Conservation (phyloP, 2,113 vertebrate species). For the Calyptommatus sinebrachiatus region DNA sequence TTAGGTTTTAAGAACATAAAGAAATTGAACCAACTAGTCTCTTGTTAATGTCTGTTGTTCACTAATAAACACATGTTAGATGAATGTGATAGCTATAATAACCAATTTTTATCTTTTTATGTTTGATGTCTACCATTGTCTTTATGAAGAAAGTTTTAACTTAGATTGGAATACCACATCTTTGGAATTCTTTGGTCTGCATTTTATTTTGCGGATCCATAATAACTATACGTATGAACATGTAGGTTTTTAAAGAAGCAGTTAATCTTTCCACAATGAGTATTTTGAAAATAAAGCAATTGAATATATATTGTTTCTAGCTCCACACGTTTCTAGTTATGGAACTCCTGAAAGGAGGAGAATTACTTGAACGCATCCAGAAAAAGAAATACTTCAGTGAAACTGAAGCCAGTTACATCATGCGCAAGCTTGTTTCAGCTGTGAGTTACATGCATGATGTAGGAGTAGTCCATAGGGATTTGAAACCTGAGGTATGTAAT, state of each 20-base stretch:
- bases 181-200: too few species aligned
- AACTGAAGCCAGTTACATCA: slow-evolving; percentile 93
- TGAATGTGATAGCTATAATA: not conserved
- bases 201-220: not conserved
- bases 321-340: slow-evolving; percentile 94
- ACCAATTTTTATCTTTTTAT: not conserved
- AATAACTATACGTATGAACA: too few species aligned
- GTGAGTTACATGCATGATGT: slow-evolving; percentile 99
- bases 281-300: not conserved
- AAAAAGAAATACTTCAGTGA: slow-evolving; percentile 95
- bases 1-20: not conserved
- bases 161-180: too few species aligned
- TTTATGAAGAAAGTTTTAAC: not conserved
- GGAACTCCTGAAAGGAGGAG: slow-evolving; percentile 92
- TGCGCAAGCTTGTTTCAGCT: slow-evolving; percentile 92
- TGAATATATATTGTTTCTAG: slow-evolving; percentile 62
- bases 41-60: not conserved
- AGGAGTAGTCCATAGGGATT: slow-evolving; percentile 92
- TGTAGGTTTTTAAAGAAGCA: not conserved
- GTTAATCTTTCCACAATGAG: not conserved
- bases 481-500: slow-evolving; percentile 90
- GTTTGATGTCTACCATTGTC: not conserved
- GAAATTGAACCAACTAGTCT: not conserved
- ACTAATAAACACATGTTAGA: not conserved
- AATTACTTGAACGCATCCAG: slow-evolving; percentile 92